Evolutionary conservation across 1,140 invertebrate species (phyloP).

Genomic region (Temnothorax nylanderi): DNA sequence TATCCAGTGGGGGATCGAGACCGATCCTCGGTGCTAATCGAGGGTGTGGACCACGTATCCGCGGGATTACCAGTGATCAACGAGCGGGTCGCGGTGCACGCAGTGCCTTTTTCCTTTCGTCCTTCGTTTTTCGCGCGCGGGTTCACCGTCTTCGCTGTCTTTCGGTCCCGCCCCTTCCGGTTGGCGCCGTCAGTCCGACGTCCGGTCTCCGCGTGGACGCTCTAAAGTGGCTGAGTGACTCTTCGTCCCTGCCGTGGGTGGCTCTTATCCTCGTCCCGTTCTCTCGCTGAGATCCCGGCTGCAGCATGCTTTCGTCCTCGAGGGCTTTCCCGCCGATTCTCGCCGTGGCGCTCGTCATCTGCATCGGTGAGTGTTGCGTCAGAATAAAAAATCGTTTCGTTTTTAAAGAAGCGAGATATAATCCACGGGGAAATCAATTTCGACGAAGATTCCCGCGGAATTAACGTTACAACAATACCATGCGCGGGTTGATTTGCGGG

Average conservation of each 20-base stretch:
- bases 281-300: not conserved
- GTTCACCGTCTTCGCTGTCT: not conserved
- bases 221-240: conserved; percentile 42
- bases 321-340: conserved; percentile 75
- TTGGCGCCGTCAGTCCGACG: conserved; percentile 27
- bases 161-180: conserved; percentile 41
- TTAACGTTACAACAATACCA: not conserved
- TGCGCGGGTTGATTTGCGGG: not conserved
- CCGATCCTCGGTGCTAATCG: conserved; percentile 20
- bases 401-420: not conserved
- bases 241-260: not conserved
- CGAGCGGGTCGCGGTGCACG: conserved; percentile 31
- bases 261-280: not conserved
- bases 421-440: not conserved
- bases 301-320: conserved; percentile 68
- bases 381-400: not conserved
- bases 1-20: conserved; percentile 31
- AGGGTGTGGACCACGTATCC: conserved; percentile 25
- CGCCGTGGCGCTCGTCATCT: conserved; percentile 73
- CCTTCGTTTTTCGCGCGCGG: conserved; percentile 35
- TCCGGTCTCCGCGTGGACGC: conserved; percentile 41
- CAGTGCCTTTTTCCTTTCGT: conserved; percentile 64
- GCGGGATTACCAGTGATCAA: conserved; percentile 21
- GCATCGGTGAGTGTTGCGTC: conserved; percentile 76
- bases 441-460: not conserved